These are phyloP conservation scores for Euura lappo DNA, from an alignment of 1,140 invertebrate genomes.

Conservation along the genomic window DNA sequence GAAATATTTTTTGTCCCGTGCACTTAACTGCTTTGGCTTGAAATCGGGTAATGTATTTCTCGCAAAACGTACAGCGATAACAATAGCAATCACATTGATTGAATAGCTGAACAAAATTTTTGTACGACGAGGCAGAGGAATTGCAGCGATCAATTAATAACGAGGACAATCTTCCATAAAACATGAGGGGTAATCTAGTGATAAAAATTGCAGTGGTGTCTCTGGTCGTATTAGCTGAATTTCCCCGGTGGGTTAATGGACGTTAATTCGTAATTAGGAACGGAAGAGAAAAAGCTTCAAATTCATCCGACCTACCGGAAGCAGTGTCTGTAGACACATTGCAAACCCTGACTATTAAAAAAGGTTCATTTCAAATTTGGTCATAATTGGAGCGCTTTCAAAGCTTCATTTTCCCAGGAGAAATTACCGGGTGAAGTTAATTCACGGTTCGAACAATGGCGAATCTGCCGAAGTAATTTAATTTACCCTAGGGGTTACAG, in stretches of 20 bases:
- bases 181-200: neutral
- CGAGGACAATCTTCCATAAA: neutral
- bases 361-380: neutral
- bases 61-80: no score
- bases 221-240: neutral
- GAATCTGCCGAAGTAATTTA: no score
- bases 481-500: no score
- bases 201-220: neutral
- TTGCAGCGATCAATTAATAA: neutral
- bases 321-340: neutral
- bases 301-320: neutral
- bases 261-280: neutral
- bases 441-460: no score
- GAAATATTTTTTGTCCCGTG: neutral
- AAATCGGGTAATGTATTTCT: no score
- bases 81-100: no score
- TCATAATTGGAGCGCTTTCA: neutral
- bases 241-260: neutral
- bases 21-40: neutral
- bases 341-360: neutral
- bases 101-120: no score
- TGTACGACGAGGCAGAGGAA: no score
- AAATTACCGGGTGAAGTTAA: no score
- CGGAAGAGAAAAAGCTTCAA: neutral
- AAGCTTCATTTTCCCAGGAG: neutral